Percentiles rank a stretch among this genome's conserved stretches.
These are phyloP conservation scores for Cheirogaleus medius DNA, from an alignment of 2,113 vertebrate species.

Conservation along the genomic window DNA sequence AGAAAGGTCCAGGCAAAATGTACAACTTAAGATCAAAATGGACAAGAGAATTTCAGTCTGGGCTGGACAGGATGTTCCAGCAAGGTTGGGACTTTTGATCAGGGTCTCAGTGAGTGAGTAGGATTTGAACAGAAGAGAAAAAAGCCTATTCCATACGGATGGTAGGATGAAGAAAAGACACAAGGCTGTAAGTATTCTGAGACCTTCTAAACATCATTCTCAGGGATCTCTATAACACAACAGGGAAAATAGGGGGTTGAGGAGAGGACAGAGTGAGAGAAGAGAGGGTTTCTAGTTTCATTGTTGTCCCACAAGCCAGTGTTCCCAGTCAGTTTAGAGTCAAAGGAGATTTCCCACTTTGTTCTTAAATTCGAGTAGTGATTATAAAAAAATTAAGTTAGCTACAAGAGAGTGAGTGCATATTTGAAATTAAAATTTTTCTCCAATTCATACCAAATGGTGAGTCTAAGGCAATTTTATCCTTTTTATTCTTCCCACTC, in stretches of 20 bases:
- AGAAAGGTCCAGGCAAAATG: neutral
- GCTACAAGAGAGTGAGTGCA: neutral
- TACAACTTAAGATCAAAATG: neutral
- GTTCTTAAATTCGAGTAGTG: neutral
- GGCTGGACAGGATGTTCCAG: neutral
- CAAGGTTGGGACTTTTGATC: neutral
- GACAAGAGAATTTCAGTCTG: neutral
- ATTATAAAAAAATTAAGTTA: neutral
- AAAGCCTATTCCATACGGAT: neutral
- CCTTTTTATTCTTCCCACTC: neutral
- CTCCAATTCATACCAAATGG: neutral
- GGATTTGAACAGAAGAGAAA: neutral
- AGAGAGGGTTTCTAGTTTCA: neutral
- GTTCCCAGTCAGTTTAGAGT: neutral
- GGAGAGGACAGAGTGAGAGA: neutral
- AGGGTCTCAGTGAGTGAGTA: neutral
- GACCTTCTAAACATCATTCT: neutral
- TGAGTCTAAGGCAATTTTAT: neutral
- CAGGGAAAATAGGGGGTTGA: neutral
- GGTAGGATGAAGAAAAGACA: neutral
- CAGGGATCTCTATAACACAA: neutral
- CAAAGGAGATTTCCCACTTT: neutral
- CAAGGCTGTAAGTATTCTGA: neutral
- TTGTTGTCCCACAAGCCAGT: neutral
- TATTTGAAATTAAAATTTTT: neutral